Base-by-base conservation (phyloP, 2,888 invertebrate genomes). In the Blera fallax region DNA sequence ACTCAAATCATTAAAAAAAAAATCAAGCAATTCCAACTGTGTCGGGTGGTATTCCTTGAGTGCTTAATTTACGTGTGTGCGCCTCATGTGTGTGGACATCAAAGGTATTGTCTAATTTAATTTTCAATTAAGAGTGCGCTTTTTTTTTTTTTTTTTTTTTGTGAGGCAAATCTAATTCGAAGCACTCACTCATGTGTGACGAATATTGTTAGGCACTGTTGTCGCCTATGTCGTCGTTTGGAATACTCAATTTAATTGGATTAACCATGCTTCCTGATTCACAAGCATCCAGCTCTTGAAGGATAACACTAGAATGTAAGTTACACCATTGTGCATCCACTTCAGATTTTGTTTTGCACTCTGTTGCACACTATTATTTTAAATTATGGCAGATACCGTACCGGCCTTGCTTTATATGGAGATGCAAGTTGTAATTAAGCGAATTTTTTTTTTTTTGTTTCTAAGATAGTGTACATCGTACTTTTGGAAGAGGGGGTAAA, bases 301-400 rank as follows among this genome's bases (percentile, higher is more conserved):
- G 83, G 83, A 83, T 83, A 73, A 83, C 78, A 52, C 43, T 54
- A 52, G 45, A 83, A 78, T 73, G 83, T 83, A 73, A 83, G 83
- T 72, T 72, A 43, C 18, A 62, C 27, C 54, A 69, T 58, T 54
- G 40, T 58, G 32, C 45, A 62, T 18, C 18, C 18, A 21, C 34
- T 82, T 27, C 56, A 64, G 50, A 64, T 64, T 77, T 69, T 24
- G 34, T 64, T 77, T 65, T 24, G 70, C 43, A 58, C 76, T 76
- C 70, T 34, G 76, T 40, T 76, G 76, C 64, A 65, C 65, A 37
- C 34, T 32, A 48, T 72, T 65, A 34, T 72, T 72, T 37, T 43
- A 34, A 45, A 72, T 60, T 37, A 60, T 50, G 27, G 14, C 0
- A 10, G 21, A 16, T 21, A 34, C 56, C 14, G 18, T 32, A 2